A percentile compares a stretch with the other conserved stretches of the same genome.
Conservation (phyloP, 2,888 invertebrate genomes). For the Synanthedon andrenaeformis region DNA sequence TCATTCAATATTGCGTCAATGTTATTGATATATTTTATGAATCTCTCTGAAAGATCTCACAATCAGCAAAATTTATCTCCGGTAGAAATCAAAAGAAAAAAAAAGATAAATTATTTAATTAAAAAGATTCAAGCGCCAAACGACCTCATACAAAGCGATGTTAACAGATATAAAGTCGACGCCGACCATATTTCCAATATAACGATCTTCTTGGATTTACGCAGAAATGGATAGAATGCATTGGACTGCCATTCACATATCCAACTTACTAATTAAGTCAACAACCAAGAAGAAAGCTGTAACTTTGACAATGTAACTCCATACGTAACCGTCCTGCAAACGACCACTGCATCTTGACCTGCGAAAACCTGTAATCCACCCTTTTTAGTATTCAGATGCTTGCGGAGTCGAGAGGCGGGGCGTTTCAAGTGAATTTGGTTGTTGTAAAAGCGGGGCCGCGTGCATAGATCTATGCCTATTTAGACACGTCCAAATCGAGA, state of each 20-base stretch:
- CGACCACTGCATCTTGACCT: slow-evolving; percentile 30
- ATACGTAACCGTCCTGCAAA: slow-evolving; percentile 51
- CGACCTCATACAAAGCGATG: slow-evolving; percentile 8
- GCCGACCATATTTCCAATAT: slow-evolving; percentile 61
- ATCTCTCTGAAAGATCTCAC: too few relatives aligned
- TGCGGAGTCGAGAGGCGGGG: slow-evolving; percentile 4
- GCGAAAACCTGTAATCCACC: slow-evolving; percentile 6
- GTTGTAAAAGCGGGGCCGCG: slow-evolving; percentile 47
- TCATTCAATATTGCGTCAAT: too few relatives aligned
- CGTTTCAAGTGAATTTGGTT: slow-evolving; percentile 27
- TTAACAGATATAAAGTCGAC: slow-evolving; percentile 16
- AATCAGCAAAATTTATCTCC: too few relatives aligned
- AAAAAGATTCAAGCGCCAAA: background rate
- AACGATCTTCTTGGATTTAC: slow-evolving; percentile 61
- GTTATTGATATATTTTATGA: too few relatives aligned
- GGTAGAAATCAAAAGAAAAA: too few relatives aligned
- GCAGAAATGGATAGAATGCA: slow-evolving; percentile 43
- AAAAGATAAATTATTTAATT: too few relatives aligned
- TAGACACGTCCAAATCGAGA: slow-evolving; percentile 57
- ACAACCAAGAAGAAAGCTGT: slow-evolving; percentile 61
- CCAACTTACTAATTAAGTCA: slow-evolving; percentile 69
- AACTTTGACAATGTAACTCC: slow-evolving; percentile 67
- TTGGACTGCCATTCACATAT: slow-evolving; percentile 69
- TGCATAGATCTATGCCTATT: slow-evolving; percentile 65
- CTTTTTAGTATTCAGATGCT: slow-evolving; percentile 5